These are phyloP conservation scores for Falco peregrinus DNA, from an alignment of 2,797 vertebrate species.

Conservation along the genomic window DNA sequence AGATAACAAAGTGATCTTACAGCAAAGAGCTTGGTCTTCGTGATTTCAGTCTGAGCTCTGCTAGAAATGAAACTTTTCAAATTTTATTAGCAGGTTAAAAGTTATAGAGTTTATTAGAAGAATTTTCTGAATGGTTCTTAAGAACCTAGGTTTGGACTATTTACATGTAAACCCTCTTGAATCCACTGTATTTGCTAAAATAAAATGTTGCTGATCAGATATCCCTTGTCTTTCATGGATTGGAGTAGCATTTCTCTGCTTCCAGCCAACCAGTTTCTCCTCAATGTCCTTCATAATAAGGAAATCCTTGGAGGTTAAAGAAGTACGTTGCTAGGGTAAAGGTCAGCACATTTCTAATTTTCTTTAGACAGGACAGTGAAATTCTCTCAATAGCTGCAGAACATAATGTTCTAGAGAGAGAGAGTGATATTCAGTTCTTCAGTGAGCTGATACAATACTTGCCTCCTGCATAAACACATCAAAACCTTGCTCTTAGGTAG, in stretches of 20 bases:
- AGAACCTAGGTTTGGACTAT: not conserved
- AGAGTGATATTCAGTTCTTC: not conserved
- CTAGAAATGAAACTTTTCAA: not conserved
- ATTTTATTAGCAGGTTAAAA: not conserved
- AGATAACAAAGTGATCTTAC: not conserved
- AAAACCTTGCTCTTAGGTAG: not conserved
- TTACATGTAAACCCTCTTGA: not conserved
- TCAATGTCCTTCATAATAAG: not conserved
- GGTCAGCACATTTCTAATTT: constrained; percentile 45
- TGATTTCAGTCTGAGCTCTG: not conserved
- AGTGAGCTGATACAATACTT: not conserved
- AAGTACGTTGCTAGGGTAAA: constrained; percentile 14
- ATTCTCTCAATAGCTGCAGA: constrained; percentile 12
- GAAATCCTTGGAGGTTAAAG: not conserved
- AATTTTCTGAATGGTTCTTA: not conserved
- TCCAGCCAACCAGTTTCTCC: not conserved
- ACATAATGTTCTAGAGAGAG: not conserved
- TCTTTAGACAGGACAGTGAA: constrained; percentile 30
- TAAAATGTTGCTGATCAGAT: not conserved
- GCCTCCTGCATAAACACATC: not conserved
- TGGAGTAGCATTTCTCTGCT: not conserved
- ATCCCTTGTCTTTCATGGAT: not conserved
- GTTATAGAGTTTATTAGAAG: not conserved
- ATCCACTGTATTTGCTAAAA: not conserved
- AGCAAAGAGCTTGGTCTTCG: not conserved